A percentile compares a stretch with the other conserved stretches of the same genome.
Conservation (phyloP, 2,888 invertebrate species). For the Zaprionus obscuricornis region DNA sequence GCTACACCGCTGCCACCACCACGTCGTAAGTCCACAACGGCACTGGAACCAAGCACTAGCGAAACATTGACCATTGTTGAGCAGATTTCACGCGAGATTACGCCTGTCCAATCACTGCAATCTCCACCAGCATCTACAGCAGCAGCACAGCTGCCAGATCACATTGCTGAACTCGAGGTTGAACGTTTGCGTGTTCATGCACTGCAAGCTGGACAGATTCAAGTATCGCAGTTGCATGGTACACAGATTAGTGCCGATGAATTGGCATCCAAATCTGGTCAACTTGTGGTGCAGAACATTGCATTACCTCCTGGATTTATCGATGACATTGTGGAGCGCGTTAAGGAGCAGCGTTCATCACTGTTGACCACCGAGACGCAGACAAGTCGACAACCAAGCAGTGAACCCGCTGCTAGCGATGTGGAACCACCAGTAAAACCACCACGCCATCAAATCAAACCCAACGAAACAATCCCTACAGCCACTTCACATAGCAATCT, state of each 20-base stretch:
- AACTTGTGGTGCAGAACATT: constrained; percentile 87
- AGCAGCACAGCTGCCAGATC: constrained; percentile 57
- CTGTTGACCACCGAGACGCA: constrained; percentile 83
- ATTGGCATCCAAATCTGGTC: constrained; percentile 88
- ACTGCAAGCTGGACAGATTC: constrained; percentile 90
- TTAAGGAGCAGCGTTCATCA: constrained; percentile 78
- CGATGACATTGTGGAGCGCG: constrained; percentile 86
- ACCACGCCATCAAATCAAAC: constrained; percentile 68
- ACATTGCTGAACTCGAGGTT: constrained; percentile 89
- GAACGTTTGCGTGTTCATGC: constrained; percentile 91
- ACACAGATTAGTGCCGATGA: constrained; percentile 89
- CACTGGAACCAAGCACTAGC: constrained; percentile 54
- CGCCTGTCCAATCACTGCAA: constrained; percentile 48
- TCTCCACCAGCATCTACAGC: constrained; percentile 36
- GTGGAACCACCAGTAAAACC: constrained; percentile 74
- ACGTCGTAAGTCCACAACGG: constrained; percentile 77
- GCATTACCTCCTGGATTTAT: constrained; percentile 88
- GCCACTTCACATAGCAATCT: constrained; percentile 47
- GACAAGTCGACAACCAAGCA: constrained; percentile 78
- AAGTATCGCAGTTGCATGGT: constrained; percentile 92
- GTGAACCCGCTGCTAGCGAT: constrained; percentile 59
- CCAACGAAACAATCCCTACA: constrained; percentile 33
- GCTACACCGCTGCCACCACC: constrained; percentile 73
- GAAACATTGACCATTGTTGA: constrained; percentile 44
- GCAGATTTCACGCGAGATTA: constrained; percentile 38